Evolutionary conservation across 2,113 vertebrate genomes (phyloP).

Genomic region (Tonatia bakeri): DNA sequence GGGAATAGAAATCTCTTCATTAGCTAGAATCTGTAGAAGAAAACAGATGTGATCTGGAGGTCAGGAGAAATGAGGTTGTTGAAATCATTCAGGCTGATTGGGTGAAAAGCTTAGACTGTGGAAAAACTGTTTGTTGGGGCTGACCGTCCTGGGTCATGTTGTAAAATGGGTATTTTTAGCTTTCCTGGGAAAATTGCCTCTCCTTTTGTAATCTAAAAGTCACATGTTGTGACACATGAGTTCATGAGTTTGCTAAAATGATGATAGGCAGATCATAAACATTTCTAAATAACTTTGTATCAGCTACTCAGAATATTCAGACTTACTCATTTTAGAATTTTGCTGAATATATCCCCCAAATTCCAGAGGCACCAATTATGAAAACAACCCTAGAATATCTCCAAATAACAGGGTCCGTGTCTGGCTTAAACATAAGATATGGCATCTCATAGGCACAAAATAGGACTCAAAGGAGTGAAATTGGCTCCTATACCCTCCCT

Average conservation of each 20-base stretch:
- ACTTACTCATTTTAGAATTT: background rate
- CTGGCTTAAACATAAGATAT: background rate
- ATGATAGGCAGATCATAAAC: background rate
- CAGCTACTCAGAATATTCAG: background rate
- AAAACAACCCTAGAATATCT: background rate
- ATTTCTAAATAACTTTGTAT: background rate
- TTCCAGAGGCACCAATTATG: background rate
- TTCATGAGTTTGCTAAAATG: background rate
- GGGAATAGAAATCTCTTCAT: background rate
- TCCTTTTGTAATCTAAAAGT: background rate
- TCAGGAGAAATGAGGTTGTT: background rate
- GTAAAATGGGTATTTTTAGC: background rate
- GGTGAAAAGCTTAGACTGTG: background rate
- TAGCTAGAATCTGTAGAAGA: background rate
- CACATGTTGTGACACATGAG: background rate
- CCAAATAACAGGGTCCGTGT: background rate
- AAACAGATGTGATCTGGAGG: background rate
- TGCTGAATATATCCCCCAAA: background rate
- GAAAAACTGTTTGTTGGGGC: background rate
- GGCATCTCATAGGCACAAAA: background rate
- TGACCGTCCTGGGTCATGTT: background rate
- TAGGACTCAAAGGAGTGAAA: background rate
- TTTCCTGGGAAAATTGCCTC: background rate
- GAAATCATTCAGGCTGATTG: background rate
- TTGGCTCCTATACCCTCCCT: background rate